These are phyloP conservation scores for Paedocypris micromegethes DNA, from an alignment of 2,797 vertebrate genomes.

Conservation along the genomic window DNA sequence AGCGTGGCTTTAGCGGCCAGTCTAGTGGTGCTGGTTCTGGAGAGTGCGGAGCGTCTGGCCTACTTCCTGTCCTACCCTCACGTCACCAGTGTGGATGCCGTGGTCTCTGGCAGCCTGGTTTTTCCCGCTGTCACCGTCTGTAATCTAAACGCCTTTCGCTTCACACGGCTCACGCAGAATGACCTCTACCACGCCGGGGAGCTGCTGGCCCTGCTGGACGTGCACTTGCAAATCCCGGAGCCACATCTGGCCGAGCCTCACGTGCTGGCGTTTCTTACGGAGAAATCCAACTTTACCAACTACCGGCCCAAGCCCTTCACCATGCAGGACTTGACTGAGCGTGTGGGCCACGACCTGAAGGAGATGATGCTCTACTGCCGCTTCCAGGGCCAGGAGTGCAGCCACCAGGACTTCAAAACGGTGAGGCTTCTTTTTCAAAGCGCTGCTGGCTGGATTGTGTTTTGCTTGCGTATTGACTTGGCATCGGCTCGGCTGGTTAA, in stretches of 20 bases:
- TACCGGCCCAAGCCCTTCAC: slow-evolving; percentile 91
- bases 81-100: slow-evolving; percentile 89
- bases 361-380: slow-evolving; percentile 99
- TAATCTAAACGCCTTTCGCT: slow-evolving; percentile 92
- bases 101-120: slow-evolving; percentile 85
- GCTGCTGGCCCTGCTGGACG: slow-evolving; percentile 87
- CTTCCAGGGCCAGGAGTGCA: slow-evolving; percentile 91
- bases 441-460: background rate
- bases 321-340: slow-evolving; percentile 93
- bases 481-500: slow-evolving; percentile 5
- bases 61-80: slow-evolving; percentile 97
- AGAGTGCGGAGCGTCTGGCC: slow-evolving; percentile 85
- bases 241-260: slow-evolving; percentile 86
- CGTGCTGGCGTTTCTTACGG: slow-evolving; percentile 78
- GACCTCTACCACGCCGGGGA: slow-evolving; percentile 96
- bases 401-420: slow-evolving; percentile 88
- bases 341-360: slow-evolving; percentile 90
- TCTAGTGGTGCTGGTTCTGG: slow-evolving; percentile 82
- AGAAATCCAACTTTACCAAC: slow-evolving; percentile 88
- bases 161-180: slow-evolving; percentile 86
- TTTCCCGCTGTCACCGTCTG: slow-evolving; percentile 94
- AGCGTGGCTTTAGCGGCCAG: slow-evolving; percentile 84
- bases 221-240: slow-evolving; percentile 87
- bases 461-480: background rate
- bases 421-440: slow-evolving; percentile 67